Conservation (phyloP, 2,888 invertebrate species). For the Pedicia rivosa region DNA sequence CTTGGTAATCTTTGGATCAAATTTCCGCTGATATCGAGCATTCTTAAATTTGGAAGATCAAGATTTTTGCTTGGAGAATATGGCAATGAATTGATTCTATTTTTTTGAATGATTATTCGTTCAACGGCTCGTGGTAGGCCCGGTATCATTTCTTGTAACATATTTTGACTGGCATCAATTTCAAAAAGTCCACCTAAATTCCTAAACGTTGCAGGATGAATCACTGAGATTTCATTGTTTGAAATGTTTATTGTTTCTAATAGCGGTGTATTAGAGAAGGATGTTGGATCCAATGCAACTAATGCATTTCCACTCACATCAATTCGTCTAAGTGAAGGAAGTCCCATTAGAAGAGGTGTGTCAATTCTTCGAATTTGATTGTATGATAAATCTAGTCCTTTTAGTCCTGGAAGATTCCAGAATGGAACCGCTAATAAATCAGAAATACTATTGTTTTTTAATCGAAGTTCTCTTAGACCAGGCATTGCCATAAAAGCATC, state of each 20-base stretch:
- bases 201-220: constrained; percentile 63
- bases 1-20: constrained; percentile 51
- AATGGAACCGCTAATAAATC: constrained; percentile 57
- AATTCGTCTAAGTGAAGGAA: constrained; percentile 58
- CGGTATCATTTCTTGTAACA: constrained; percentile 56
- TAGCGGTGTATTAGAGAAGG: constrained; percentile 53
- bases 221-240: constrained; percentile 47
- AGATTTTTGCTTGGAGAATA: constrained; percentile 46
- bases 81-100: constrained; percentile 52
- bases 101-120: constrained; percentile 51
- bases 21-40: constrained; percentile 60
- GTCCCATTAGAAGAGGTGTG: constrained; percentile 51
- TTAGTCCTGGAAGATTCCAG: constrained; percentile 71
- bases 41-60: constrained; percentile 53
- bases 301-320: constrained; percentile 64
- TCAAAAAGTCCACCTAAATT: constrained; percentile 61
- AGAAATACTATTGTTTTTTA: constrained; percentile 68
- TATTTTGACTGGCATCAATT: constrained; percentile 59
- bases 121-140: constrained; percentile 64
- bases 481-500: constrained; percentile 75
- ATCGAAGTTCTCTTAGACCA: constrained; percentile 60
- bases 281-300: constrained; percentile 49
- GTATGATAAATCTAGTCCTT: constrained; percentile 65
- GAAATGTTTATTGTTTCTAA: constrained; percentile 70
- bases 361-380: constrained; percentile 59